phyloP scores from a whole-genome alignment of 92 coral and sea anemone species.

The Nematostella vectensis region DNA sequence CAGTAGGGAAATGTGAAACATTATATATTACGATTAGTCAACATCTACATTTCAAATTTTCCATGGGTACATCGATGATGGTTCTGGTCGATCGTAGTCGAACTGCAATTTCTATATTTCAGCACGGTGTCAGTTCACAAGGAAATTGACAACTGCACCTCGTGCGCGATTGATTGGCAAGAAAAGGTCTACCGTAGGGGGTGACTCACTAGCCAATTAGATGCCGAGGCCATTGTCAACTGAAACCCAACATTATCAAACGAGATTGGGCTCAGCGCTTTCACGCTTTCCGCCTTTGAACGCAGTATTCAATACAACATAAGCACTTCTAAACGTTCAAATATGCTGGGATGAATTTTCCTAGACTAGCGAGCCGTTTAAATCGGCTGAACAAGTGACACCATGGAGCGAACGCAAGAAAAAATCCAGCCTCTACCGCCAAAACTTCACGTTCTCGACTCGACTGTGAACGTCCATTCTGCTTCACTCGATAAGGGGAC shows the following conservation, averaged over 20 bases:
- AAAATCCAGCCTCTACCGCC: conserved; percentile 67
- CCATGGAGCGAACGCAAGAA: conserved; percentile 84
- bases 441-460: conserved; percentile 66
- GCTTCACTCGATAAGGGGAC: conserved; percentile 18
- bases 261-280: conserved; percentile 24
- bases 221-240: conserved; percentile 62
- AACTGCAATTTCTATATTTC: too few species aligned
- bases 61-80: too few species aligned
- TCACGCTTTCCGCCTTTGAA: conserved; percentile 36
- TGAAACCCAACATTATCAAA: conserved; percentile 19
- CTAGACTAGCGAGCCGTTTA: conserved; percentile 26
- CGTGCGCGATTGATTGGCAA: conserved; percentile 65
- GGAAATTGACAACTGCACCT: conserved; percentile 58
- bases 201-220: conserved; percentile 80
- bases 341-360: conserved; percentile 34
- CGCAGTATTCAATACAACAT: conserved; percentile 11
- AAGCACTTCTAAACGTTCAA: conserved; percentile 1
- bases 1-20: too few species aligned
- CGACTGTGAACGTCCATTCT: conserved; percentile 43
- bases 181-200: conserved; percentile 61
- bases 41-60: too few species aligned
- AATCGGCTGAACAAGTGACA: conserved; percentile 17
- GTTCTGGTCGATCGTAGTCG: too few species aligned
- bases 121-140: conserved; percentile 78
- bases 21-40: too few species aligned